Evolutionary conservation across 2,888 invertebrate species (phyloP).

Genomic region (Diadegma fenestrale): DNA sequence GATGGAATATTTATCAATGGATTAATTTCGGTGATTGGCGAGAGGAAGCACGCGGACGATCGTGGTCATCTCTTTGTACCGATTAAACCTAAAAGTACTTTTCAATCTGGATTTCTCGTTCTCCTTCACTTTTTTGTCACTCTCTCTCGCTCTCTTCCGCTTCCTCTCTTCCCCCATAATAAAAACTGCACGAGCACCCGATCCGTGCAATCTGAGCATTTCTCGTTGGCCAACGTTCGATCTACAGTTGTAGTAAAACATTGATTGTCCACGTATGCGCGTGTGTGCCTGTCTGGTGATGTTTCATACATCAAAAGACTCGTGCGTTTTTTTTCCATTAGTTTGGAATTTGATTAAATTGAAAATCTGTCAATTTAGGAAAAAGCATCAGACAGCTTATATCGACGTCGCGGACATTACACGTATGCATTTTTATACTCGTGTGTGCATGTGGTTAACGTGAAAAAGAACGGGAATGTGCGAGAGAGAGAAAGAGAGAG

Average conservation of each 20-base stretch:
- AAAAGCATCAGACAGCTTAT: slow-evolving; percentile 84
- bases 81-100: slow-evolving; percentile 82
- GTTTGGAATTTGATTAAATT: slow-evolving; percentile 84
- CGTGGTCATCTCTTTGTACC: slow-evolving; percentile 79
- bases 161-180: slow-evolving; percentile 41
- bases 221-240: slow-evolving; percentile 56
- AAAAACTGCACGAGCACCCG: slow-evolving; percentile 55
- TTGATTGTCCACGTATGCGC: slow-evolving; percentile 56
- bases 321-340: slow-evolving; percentile 83
- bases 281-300: slow-evolving; percentile 50
- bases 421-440: slow-evolving; percentile 29
- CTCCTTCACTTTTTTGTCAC: slow-evolving; percentile 65
- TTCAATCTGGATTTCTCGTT: slow-evolving; percentile 77
- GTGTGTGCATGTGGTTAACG: slow-evolving; percentile 34
- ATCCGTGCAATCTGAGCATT: slow-evolving; percentile 62
- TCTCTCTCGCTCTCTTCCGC: slow-evolving; percentile 64
- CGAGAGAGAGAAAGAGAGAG: slow-evolving; percentile 66
- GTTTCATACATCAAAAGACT: slow-evolving; percentile 81
- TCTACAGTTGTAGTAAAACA: slow-evolving; percentile 37
- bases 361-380: slow-evolving; percentile 85
- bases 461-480: slow-evolving; percentile 46
- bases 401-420: slow-evolving; percentile 78
- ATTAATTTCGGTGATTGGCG: slow-evolving; percentile 81
- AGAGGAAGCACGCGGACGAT: slow-evolving; percentile 76
- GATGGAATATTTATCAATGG: slow-evolving; percentile 82